Percentiles rank a stretch among this genome's conserved stretches.
These are phyloP conservation scores for Phataginus tetradactyla DNA, from an alignment of 2,797 vertebrate species.

Conservation along the genomic window DNA sequence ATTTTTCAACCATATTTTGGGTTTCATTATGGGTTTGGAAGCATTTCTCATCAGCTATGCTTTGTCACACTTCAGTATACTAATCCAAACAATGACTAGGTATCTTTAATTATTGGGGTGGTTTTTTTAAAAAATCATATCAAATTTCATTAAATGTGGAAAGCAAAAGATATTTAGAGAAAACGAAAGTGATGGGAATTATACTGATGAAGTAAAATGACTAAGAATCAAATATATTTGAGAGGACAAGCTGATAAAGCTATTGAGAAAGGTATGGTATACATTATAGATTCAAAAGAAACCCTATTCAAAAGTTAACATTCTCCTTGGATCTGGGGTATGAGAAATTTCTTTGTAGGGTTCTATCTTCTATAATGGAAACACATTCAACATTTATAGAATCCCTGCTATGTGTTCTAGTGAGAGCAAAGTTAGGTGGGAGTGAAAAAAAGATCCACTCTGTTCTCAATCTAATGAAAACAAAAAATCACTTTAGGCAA, in stretches of 20 bases:
- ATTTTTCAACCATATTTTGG: conserved; percentile 35
- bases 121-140: not conserved
- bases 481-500: conserved; percentile 11
- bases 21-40: conserved; percentile 20
- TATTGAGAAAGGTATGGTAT: not conserved
- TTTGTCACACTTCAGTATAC: not conserved
- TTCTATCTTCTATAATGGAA: not conserved
- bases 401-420: not conserved
- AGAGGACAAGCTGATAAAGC: conserved; percentile 24
- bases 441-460: not conserved
- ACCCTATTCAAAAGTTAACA: conserved; percentile 2
- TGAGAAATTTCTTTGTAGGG: not conserved
- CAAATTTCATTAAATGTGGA: conserved; percentile 35
- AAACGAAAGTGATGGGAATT: conserved; percentile 32
- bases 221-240: conserved; percentile 29
- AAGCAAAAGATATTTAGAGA: conserved; percentile 43
- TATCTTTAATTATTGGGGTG: conserved; percentile 8
- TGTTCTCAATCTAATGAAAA: conserved; percentile 21
- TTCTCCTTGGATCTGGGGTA: not conserved
- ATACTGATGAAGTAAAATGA: conserved; percentile 31
- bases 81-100: conserved; percentile 10
- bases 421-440: not conserved
- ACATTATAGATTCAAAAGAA: conserved; percentile 28
- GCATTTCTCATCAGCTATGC: conserved; percentile 42
- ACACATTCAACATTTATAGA: not conserved